Conservation (phyloP, 1,140 invertebrate genomes). For the Holcopasites calliopsidis region DNA sequence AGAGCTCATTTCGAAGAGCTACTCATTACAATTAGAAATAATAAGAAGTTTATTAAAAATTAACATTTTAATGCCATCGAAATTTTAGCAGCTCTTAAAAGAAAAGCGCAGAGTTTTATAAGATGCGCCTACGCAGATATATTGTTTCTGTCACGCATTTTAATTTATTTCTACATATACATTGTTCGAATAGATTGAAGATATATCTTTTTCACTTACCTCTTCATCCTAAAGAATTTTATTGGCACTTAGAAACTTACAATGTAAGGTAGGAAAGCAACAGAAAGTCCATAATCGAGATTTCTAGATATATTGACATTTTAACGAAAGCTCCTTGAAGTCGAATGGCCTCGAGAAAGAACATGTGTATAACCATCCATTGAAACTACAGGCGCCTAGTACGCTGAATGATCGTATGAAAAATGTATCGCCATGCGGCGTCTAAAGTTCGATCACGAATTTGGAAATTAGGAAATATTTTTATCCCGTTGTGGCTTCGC, state of each 20-base stretch:
- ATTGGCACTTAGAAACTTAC: not conserved
- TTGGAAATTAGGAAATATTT: not conserved
- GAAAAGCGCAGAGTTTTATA: not conserved
- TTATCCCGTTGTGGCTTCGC: too few species aligned
- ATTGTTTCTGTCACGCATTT: too few species aligned
- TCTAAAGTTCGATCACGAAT: not conserved
- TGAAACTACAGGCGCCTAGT: conserved; percentile 18
- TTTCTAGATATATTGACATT: conserved; percentile 25
- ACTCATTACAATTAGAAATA: not conserved
- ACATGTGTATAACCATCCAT: conserved; percentile 38
- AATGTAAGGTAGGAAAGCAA: not conserved
- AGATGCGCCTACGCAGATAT: not conserved
- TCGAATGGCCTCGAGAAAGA: conserved; percentile 39
- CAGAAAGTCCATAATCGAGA: conserved; percentile 12
- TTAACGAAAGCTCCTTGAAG: conserved; percentile 2
- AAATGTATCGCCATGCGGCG: not conserved
- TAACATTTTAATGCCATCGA: not conserved
- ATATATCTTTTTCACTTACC: not conserved
- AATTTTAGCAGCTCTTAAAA: not conserved
- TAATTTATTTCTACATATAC: too few species aligned
- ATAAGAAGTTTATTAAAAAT: not conserved
- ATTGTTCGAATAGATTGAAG: not conserved
- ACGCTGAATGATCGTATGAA: conserved; percentile 28
- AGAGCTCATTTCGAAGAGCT: not conserved
- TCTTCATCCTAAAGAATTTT: not conserved